Base-by-base conservation (phyloP, 2,797 vertebrate genomes). In the Garrulus glandarius region DNA sequence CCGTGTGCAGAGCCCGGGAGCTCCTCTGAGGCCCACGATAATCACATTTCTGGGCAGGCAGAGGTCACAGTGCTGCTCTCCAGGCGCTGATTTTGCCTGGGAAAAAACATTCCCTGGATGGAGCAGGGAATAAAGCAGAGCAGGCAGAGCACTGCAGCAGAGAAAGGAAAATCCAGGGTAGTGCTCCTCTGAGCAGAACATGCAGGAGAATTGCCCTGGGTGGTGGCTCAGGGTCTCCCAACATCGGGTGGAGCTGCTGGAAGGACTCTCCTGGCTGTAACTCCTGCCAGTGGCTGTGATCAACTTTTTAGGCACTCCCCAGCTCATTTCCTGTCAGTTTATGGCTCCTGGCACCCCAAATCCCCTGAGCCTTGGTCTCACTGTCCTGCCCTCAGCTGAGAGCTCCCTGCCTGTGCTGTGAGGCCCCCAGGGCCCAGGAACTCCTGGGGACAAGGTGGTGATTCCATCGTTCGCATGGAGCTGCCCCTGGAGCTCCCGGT, bases 391-490 rank as follows among this genome's bases (percentile, higher is more conserved):
- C 36, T 41, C 23, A 13, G 8, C 72, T 4, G 30, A 16, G 23
- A 60, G 29, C 43, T 59, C 71, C 55, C 34, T 47, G 55, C 16
- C 17, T 2, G 0, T 26, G 43, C 27, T 22, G n/a, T 3, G 36
- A 41, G 65, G 7, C 9, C 6, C 4, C 24, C 39, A 11, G 5
- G n/a, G 21, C 44, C 30, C 29, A 14, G 57, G 19, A 41, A 3
- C 15, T 41, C 50, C 13, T 37, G 53, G 49, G 27, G 26, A 32
- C n/a, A 13, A 1, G 0, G 6, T 15, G 49, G n/a, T 10, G 50
- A 21, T 11, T 9, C 41, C 41, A 20, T 2, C 2, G 21, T 1
- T 15, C 21, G 0, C 49, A 10, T 4, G 21, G 21, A 65, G 39
- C 49, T 63, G 39, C 21, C 16, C 2, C n/a, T 37, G 76, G 41